These are phyloP conservation scores for Ophion obscuratus DNA, from an alignment of 2,888 invertebrate genomes.

Conservation along the genomic window DNA sequence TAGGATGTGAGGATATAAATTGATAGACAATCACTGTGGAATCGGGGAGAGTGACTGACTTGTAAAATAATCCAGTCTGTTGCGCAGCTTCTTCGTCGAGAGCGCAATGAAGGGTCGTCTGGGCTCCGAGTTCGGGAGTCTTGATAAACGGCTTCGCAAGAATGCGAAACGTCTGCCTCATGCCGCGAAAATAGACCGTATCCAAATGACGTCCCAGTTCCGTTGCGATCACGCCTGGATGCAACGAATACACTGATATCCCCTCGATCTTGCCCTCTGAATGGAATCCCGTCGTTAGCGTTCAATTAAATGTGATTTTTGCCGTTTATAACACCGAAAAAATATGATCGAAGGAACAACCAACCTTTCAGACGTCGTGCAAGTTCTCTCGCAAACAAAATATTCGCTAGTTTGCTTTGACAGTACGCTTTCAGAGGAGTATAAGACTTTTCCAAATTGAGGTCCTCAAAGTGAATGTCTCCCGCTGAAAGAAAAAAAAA, in stretches of 20 bases:
- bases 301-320: background rate
- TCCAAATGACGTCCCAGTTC: slow-evolving; percentile 89
- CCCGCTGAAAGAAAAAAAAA: slow-evolving; percentile 82
- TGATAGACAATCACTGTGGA: too few relatives aligned
- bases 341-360: background rate
- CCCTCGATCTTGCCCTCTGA: slow-evolving; percentile 80
- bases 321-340: background rate
- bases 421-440: slow-evolving; percentile 88
- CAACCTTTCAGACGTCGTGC: slow-evolving; percentile 86
- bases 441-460: slow-evolving; percentile 90
- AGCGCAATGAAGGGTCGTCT: slow-evolving; percentile 90
- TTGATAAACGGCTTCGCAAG: slow-evolving; percentile 85
- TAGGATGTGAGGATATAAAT: too few relatives aligned
- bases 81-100: slow-evolving; percentile 87
- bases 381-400: slow-evolving; percentile 90
- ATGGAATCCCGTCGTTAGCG: background rate
- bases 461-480: slow-evolving; percentile 88
- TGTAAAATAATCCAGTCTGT: slow-evolving; percentile 87
- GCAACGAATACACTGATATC: slow-evolving; percentile 89
- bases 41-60: slow-evolving; percentile 78
- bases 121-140: slow-evolving; percentile 88
- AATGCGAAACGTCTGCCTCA: slow-evolving; percentile 82
- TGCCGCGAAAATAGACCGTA: slow-evolving; percentile 85
- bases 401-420: slow-evolving; percentile 92
- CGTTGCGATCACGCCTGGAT: slow-evolving; percentile 91